Percentiles rank a stretch among this genome's conserved stretches.
Conservation (phyloP, 2,797 vertebrate species). For the Sebastes kiyomatsui region DNA sequence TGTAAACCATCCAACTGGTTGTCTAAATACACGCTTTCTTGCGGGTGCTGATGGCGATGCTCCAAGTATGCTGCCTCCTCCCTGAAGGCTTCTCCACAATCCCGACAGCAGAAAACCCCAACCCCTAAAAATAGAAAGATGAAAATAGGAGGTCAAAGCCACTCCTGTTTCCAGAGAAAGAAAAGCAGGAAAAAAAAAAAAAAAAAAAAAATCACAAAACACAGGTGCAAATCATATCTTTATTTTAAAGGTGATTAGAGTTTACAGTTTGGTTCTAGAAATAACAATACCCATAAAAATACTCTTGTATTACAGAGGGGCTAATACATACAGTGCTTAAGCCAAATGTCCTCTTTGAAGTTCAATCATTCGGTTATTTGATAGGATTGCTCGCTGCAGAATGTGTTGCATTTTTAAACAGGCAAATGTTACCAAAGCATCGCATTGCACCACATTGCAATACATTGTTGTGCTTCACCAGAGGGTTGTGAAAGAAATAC, state of each 20-base stretch:
- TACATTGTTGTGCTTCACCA: neutral
- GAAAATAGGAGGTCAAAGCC: slow-evolving; percentile 78
- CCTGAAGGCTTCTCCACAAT: slow-evolving; percentile 78
- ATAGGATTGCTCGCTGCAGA: neutral
- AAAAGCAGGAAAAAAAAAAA: slow-evolving; percentile 19
- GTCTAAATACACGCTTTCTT: slow-evolving; percentile 65
- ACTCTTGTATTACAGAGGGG: neutral
- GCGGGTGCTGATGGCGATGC: slow-evolving; percentile 72
- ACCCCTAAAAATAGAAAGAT: slow-evolving; percentile 81
- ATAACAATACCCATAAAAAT: neutral
- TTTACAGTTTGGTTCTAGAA: slow-evolving; percentile 18
- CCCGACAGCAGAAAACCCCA: slow-evolving; percentile 77
- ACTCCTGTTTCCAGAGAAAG: slow-evolving; percentile 64
- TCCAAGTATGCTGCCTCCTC: slow-evolving; percentile 74
- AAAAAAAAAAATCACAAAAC: slow-evolving; percentile 29
- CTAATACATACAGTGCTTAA: neutral
- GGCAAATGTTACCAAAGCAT: neutral
- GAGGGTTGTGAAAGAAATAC: neutral
- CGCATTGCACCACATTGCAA: neutral
- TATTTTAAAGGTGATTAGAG: slow-evolving; percentile 37
- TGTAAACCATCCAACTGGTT: slow-evolving; percentile 61
- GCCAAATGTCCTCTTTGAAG: neutral
- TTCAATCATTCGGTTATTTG: neutral
- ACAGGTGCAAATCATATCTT: slow-evolving; percentile 33
- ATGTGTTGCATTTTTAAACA: neutral